Base-by-base conservation (phyloP, 2,888 invertebrate species). In the Caenorhabditis doughertyi region DNA sequence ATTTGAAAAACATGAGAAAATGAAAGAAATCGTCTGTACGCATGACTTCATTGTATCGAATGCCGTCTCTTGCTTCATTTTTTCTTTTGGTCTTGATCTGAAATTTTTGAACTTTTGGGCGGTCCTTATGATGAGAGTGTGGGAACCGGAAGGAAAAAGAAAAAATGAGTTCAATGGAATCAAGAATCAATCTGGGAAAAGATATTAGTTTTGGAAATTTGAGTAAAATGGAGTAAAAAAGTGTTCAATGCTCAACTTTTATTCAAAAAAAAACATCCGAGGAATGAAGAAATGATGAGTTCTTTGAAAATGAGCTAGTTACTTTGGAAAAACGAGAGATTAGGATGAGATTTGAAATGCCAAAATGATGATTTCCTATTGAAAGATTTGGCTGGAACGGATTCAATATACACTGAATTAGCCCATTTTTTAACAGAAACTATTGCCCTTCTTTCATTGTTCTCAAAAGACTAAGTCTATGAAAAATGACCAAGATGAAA, bases 11-110 rank as follows among this genome's bases (percentile, higher is more conserved):
- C 53, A 55, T 1, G 68, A 53, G 27, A 53, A 53, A 9, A 55
- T 29, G 29, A 55, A 42, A 9, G 53, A 51, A 16, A 68, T 53
- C 18, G 47, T 64, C 23, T 64, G 64, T 21, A 53, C 55, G 8
- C 55, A 55, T 39, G 53, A 53, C n/a, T 55, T 68, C 68, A 68
- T 68, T 9, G 68, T 27, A n/a, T 42, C 53, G 68, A 68, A 68
- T 64, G 32, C 21, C 0, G 64, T 64, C 13, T 64, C 64, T 18
- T 49, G 27, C 9, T 44, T 42, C 62, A 62, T 62, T 35, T 5
- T 1, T 51, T 51, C 51, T 51, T n/a, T n/a, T n/a, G n/a, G n/a
- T n/a, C n/a, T n/a, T n/a, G n/a, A n/a, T n/a, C n/a, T n/a, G 25
- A 25, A 53, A 53, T 13, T 3, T 53, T 53, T 18, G 27, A 21